phyloP scores from a whole-genome alignment of 2,113 vertebrate species.

The Poeciliopsis occidentalis region DNA sequence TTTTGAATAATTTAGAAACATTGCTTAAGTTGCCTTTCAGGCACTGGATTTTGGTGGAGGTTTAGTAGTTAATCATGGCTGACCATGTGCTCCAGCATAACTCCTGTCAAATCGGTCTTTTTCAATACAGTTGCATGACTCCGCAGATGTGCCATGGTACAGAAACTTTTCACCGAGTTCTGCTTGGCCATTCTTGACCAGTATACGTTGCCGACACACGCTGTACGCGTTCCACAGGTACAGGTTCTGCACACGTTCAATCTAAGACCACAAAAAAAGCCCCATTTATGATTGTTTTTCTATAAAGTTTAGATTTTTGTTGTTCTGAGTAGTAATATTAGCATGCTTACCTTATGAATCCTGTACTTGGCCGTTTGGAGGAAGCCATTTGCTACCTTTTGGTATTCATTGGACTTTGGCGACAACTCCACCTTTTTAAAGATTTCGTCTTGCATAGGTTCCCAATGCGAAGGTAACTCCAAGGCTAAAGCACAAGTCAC shows the following conservation, averaged over 20 bases:
- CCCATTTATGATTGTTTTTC: background rate
- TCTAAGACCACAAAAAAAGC: constrained; percentile 49
- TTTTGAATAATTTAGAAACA: background rate
- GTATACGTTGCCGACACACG: constrained; percentile 48
- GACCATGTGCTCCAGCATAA: constrained; percentile 67
- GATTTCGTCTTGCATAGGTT: constrained; percentile 24
- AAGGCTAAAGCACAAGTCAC: background rate
- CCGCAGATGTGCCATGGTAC: constrained; percentile 66
- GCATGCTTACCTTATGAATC: constrained; percentile 51
- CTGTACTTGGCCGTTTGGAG: constrained; percentile 24
- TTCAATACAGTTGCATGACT: constrained; percentile 55
- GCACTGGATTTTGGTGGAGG: background rate
- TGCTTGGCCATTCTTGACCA: constrained; percentile 33
- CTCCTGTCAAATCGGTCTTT: constrained; percentile 64
- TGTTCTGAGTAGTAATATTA: background rate
- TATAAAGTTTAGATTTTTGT: background rate
- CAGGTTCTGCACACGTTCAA: constrained; percentile 73
- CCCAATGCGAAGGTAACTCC: constrained; percentile 46
- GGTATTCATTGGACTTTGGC: constrained; percentile 8
- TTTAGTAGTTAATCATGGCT: background rate
- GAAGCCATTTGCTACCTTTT: constrained; percentile 27
- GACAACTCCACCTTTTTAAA: constrained; percentile 53
- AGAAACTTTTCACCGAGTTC: constrained; percentile 58
- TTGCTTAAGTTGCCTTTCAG: background rate
- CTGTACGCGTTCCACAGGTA: constrained; percentile 57